Evolutionary conservation across 2,888 invertebrate species (phyloP).

Genomic region (Chorisops tibialis): DNA sequence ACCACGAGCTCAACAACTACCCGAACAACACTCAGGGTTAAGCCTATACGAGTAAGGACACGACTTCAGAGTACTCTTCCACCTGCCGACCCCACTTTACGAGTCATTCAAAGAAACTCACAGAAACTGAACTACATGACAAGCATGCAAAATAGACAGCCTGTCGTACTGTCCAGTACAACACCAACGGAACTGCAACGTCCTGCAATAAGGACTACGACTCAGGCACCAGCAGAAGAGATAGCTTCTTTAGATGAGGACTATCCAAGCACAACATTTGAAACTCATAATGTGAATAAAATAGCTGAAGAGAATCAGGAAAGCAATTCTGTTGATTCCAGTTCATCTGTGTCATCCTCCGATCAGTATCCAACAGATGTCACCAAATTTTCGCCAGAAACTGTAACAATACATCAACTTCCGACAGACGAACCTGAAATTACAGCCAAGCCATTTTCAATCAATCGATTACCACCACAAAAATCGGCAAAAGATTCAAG

Average conservation of each 20-base stretch:
- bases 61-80: neutral
- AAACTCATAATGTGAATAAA: neutral
- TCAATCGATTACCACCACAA: neutral
- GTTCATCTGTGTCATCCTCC: neutral
- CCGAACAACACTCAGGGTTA: neutral
- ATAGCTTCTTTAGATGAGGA: neutral
- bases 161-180: neutral
- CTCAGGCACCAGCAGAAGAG: neutral
- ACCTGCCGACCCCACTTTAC: conserved; percentile 1
- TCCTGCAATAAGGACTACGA: neutral
- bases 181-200: neutral
- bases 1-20: neutral
- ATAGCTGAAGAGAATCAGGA: neutral
- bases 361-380: too few relatives aligned
- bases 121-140: neutral
- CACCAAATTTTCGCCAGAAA: too few relatives aligned
- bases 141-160: conserved; percentile 2
- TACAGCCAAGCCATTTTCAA: neutral
- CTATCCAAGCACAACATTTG: neutral
- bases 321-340: neutral
- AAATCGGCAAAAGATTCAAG: neutral
- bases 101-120: conserved; percentile 9
- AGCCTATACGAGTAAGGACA: neutral
- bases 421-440: neutral
- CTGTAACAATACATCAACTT: too few relatives aligned